Percentiles rank a stretch among this genome's conserved stretches.
Evolutionary conservation across 2,888 invertebrate species (phyloP).

Genomic region (Ischnura elegans): DNA sequence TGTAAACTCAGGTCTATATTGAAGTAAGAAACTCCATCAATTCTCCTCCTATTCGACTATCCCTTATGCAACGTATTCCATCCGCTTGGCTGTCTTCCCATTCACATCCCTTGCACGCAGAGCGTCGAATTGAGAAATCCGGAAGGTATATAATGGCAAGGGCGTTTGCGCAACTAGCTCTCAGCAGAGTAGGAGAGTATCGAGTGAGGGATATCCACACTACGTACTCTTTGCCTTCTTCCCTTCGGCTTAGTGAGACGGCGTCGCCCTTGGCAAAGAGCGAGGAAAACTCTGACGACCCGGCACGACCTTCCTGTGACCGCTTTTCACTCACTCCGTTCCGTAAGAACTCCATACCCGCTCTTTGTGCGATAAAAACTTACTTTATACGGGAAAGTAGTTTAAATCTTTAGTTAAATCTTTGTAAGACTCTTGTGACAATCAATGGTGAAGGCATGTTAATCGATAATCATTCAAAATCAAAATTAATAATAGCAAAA

Average conservation of each 20-base stretch:
- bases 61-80: neutral
- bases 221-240: too few species aligned
- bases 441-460: too few species aligned
- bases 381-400: too few species aligned
- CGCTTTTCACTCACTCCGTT: neutral
- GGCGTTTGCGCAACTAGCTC: neutral
- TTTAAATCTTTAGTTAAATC: too few species aligned
- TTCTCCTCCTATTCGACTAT: too few species aligned
- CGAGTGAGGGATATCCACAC: neutral
- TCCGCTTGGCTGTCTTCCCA: neutral
- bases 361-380: too few species aligned
- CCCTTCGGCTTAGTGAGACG: too few species aligned
- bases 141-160: neutral
- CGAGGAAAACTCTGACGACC: neutral
- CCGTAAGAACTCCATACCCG: neutral
- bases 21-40: neutral
- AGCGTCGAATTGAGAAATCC: neutral
- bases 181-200: neutral
- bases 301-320: conserved; percentile 1
- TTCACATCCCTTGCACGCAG: neutral
- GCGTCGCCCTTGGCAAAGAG: neutral
- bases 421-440: too few species aligned
- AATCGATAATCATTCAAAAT: too few species aligned
- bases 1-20: too few species aligned
- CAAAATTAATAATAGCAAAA: too few species aligned